Evolutionary conservation across 92 coral and sea anemone species (phyloP).

Genomic region (Pocillopora meandrina): DNA sequence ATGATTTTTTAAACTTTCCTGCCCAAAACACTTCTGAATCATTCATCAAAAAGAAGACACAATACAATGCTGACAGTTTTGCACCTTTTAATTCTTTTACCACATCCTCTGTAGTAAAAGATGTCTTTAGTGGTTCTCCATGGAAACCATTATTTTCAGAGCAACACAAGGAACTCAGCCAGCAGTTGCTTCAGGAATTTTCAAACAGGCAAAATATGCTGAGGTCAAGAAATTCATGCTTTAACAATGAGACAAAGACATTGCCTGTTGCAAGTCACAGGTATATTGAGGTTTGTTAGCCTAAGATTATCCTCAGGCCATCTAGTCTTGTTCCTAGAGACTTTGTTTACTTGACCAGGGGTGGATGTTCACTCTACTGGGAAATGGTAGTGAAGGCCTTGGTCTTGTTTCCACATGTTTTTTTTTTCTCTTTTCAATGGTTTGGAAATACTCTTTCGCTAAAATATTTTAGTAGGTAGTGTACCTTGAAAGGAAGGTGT

Average conservation of each 20-base stretch:
- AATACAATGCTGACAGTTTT: neutral
- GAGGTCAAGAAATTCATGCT: slow-evolving; percentile 42
- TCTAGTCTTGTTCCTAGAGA: too few relatives aligned
- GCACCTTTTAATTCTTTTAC: neutral
- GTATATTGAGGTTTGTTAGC: slow-evolving; percentile 19
- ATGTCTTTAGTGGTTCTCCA: slow-evolving; percentile 69
- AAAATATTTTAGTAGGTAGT: too few relatives aligned
- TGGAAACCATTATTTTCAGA: slow-evolving; percentile 7
- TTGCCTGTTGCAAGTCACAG: slow-evolving; percentile 71
- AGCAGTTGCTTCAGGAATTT: slow-evolving; percentile 50
- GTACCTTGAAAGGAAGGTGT: too few relatives aligned
- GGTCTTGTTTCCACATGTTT: too few relatives aligned
- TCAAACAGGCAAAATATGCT: slow-evolving; percentile 40
- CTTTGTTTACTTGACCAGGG: too few relatives aligned
- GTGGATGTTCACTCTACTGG: too few relatives aligned
- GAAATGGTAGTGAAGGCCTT: too few relatives aligned
- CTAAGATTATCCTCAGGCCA: neutral
- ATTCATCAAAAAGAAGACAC: neutral
- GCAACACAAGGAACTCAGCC: slow-evolving; percentile 36
- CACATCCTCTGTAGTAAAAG: slow-evolving; percentile 22
- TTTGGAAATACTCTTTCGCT: too few relatives aligned
- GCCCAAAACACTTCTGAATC: neutral
- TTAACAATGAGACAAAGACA: slow-evolving; percentile 51
- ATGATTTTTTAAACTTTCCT: slow-evolving; percentile 16
- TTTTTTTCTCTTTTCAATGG: too few relatives aligned